Percentiles rank a stretch among this genome's conserved stretches.
These are phyloP conservation scores for Zapus hudsonius DNA, from an alignment of 2,113 vertebrate genomes.

Conservation along the genomic window DNA sequence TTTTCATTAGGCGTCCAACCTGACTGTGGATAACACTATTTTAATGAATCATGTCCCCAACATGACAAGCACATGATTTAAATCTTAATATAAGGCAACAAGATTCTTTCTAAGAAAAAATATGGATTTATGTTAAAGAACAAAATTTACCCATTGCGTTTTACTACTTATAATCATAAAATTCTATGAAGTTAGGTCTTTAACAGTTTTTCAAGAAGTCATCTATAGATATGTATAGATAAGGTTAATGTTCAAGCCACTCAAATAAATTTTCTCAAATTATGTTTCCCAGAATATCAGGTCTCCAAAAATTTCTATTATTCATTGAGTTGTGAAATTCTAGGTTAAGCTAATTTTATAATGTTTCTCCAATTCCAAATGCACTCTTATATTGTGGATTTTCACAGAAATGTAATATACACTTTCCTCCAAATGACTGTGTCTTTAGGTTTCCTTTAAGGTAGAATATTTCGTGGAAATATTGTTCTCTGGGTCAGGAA, in stretches of 20 bases:
- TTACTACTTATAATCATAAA: not conserved
- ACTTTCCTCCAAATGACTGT: constrained; percentile 57
- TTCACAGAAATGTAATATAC: constrained; percentile 30
- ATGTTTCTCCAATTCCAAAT: constrained; percentile 52
- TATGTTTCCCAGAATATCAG: not conserved
- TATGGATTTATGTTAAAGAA: not conserved
- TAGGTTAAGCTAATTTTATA: constrained; percentile 63
- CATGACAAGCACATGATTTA: not conserved
- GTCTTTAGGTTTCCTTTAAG: constrained; percentile 58
- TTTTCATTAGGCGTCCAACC: not conserved
- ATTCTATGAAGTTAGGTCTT: not conserved
- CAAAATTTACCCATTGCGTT: not conserved
- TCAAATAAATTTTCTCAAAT: too few species aligned
- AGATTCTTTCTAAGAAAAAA: not conserved
- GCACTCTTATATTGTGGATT: constrained; percentile 44
- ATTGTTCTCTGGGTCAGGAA: constrained; percentile 58
- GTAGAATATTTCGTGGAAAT: constrained; percentile 54
- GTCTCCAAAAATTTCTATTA: constrained; percentile 23
- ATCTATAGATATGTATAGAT: not conserved
- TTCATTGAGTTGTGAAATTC: constrained; percentile 50
- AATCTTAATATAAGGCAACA: not conserved
- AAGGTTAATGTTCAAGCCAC: too few species aligned
- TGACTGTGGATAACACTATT: not conserved
- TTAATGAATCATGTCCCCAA: not conserved
- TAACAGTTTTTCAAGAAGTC: not conserved